A percentile compares a stretch with the other conserved stretches of the same genome.
Conservation (phyloP, 2,888 invertebrate genomes). For the Chymomyza amoena region DNA sequence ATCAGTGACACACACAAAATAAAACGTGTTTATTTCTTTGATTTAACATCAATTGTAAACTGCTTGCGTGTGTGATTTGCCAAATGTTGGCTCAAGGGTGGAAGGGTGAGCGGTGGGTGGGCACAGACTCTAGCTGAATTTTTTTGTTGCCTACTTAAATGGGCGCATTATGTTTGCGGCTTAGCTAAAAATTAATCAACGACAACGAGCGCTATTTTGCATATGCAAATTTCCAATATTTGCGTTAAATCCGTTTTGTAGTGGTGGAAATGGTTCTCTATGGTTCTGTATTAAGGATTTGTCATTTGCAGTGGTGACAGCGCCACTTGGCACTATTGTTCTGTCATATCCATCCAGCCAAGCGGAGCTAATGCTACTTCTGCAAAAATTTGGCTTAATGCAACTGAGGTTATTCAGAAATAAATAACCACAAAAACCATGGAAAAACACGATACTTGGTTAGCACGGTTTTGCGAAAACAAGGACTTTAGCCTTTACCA, state of each 20-base stretch:
- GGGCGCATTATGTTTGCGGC: not conserved
- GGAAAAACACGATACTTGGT: not conserved
- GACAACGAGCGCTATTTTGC: slow-evolving; percentile 40
- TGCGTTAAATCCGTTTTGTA: slow-evolving; percentile 4
- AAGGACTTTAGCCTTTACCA: too few species aligned
- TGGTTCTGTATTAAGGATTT: slow-evolving; percentile 28
- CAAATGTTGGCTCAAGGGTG: slow-evolving; percentile 20
- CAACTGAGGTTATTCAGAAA: not conserved
- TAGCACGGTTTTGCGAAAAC: too few species aligned
- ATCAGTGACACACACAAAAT: slow-evolving; percentile 21
- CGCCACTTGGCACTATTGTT: not conserved
- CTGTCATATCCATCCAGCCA: not conserved
- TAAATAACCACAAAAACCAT: not conserved
- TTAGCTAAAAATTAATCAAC: slow-evolving; percentile 55
- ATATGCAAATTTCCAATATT: slow-evolving; percentile 48
- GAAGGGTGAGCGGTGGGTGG: too few species aligned
- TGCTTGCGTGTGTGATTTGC: slow-evolving; percentile 42
- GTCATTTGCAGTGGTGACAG: slow-evolving; percentile 36
- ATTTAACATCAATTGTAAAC: slow-evolving; percentile 60
- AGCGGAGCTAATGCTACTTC: not conserved
- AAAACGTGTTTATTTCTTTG: slow-evolving; percentile 51
- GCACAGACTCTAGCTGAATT: not conserved
- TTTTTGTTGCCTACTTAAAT: slow-evolving; percentile 13
- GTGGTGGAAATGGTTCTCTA: slow-evolving; percentile 11
- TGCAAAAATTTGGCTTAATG: not conserved